Conservation (phyloP, 2,113 vertebrate species). For the Etheostoma spectabile region DNA sequence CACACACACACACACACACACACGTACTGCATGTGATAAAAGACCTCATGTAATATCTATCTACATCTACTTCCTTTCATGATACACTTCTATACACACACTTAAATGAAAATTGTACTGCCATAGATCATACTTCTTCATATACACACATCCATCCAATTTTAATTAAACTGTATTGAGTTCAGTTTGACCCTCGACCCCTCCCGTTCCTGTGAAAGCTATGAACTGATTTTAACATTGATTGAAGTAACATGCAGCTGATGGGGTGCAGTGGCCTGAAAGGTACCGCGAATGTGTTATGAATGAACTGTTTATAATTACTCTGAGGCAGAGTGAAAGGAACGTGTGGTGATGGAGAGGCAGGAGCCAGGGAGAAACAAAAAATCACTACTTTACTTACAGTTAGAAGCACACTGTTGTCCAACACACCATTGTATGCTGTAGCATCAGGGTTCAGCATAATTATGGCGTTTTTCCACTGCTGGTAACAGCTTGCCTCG, state of each 20-base stretch:
- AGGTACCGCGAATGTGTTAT: conserved; percentile 1
- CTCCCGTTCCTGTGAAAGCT: not conserved
- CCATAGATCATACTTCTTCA: not conserved
- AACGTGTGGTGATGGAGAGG: not conserved
- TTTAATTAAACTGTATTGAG: conserved; percentile 2
- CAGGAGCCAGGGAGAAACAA: not conserved
- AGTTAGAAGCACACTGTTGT: not conserved
- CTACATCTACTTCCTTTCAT: not conserved
- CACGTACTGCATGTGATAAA: not conserved
- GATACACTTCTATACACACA: not conserved
- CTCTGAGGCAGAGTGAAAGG: not conserved
- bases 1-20: conserved; percentile 8
- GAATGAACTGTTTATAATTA: conserved; percentile 25
- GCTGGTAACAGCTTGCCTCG: too few relatives aligned
- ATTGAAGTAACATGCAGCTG: conserved; percentile 29
- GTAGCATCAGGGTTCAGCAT: not conserved
- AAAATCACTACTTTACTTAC: not conserved
- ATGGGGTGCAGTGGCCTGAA: conserved; percentile 16
- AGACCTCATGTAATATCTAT: not conserved
- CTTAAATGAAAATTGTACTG: not conserved
- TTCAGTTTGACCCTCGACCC: conserved; percentile 13
- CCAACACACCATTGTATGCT: not conserved
- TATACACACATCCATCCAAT: not conserved
- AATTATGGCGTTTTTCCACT: too few relatives aligned
- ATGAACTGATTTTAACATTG: conserved; percentile 29